Conservation (phyloP, 2,888 invertebrate genomes). For the Pogonocherus hispidulus region DNA sequence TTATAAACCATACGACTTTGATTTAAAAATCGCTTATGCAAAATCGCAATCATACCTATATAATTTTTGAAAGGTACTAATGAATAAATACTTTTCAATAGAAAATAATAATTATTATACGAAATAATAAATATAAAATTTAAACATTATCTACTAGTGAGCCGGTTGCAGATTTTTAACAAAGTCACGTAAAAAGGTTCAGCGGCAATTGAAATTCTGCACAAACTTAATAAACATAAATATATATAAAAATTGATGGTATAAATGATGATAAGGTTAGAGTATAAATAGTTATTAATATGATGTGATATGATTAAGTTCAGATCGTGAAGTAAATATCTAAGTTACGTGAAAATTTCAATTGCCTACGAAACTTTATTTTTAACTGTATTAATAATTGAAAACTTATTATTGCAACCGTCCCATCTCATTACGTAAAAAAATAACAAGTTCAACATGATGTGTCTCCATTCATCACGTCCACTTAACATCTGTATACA, state of each 20-base stretch:
- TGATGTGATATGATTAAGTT: not conserved
- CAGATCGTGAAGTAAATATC: conserved; percentile 13
- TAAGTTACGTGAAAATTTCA: not conserved
- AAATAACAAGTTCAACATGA: conserved; percentile 41
- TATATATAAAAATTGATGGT: conserved; percentile 18
- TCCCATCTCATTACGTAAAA: conserved; percentile 36
- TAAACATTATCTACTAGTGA: conserved; percentile 34
- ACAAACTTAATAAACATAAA: conserved; percentile 15
- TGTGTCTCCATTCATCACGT: conserved; percentile 20
- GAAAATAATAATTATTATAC: conserved; percentile 24
- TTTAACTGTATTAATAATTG: not conserved
- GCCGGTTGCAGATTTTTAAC: conserved; percentile 36
- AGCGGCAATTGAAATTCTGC: conserved; percentile 3
- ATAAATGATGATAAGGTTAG: conserved; percentile 30
- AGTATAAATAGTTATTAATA: no score
- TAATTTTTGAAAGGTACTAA: conserved; percentile 36
- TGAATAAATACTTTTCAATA: conserved; percentile 45
- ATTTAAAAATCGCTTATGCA: conserved; percentile 17
- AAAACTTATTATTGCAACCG: conserved; percentile 43
- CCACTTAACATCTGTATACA: conserved; percentile 40
- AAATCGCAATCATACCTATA: not conserved
- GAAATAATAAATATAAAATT: conserved; percentile 44
- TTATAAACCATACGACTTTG: no score
- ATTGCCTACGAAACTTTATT: not conserved
- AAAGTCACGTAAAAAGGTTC: conserved; percentile 23